phyloP scores from a whole-genome alignment of 2,888 invertebrate species.

The Hedya salicella region DNA sequence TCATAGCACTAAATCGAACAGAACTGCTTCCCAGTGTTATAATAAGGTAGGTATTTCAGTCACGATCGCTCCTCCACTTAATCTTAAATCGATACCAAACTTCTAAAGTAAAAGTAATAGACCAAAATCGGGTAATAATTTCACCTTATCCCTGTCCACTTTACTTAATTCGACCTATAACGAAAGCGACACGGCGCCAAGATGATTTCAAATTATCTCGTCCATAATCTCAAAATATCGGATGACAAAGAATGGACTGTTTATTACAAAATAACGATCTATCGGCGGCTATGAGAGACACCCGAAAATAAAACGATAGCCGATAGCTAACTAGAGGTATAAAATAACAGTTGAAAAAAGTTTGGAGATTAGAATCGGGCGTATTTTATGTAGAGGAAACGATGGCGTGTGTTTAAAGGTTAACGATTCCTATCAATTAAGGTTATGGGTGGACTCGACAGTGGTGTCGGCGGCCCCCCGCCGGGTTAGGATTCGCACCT shows the following conservation, averaged over 20 bases:
- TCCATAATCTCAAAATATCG: constrained; percentile 76
- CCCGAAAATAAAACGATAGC: constrained; percentile 81
- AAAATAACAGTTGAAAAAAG: constrained; percentile 77
- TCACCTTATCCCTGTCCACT: constrained; percentile 50
- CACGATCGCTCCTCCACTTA: constrained; percentile 39
- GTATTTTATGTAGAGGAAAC: constrained; percentile 81
- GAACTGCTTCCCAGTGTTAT: constrained; percentile 25
- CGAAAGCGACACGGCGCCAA: constrained; percentile 70
- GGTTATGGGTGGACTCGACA: constrained; percentile 79
- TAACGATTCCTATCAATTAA: constrained; percentile 85
- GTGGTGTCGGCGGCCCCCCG: constrained; percentile 72
- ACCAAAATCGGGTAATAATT: constrained; percentile 58
- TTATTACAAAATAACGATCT: constrained; percentile 82
- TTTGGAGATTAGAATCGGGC: constrained; percentile 76
- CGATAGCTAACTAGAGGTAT: constrained; percentile 64
- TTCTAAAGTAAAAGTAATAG: constrained; percentile 55
- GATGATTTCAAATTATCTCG: constrained; percentile 67
- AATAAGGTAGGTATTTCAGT: constrained; percentile 35
- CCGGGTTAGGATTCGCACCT: constrained; percentile 79
- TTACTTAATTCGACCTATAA: constrained; percentile 63
- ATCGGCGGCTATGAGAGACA: constrained; percentile 70
- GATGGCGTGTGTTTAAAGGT: constrained; percentile 79
- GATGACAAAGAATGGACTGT: constrained; percentile 82
- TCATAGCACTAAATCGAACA: constrained; percentile 33
- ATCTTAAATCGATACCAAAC: constrained; percentile 44